Conservation (phyloP, 2,113 vertebrate species). For the Anguilla japonica region DNA sequence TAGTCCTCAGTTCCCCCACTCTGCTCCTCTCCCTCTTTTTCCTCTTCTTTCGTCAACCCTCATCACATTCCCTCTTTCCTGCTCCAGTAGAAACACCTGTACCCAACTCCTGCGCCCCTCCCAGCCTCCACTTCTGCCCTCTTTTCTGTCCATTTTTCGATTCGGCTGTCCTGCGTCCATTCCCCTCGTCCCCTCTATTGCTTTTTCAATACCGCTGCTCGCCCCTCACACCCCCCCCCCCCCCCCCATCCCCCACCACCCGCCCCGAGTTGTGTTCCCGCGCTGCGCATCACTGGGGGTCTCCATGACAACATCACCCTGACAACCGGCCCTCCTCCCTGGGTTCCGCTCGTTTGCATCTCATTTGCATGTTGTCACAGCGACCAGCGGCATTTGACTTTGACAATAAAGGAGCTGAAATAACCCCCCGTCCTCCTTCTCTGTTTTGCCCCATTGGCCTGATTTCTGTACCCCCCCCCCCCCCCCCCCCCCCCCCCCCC, state of each 20-base stretch:
- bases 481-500: neutral
- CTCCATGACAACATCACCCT: constrained; percentile 68
- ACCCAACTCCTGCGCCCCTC: neutral
- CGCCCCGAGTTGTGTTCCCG: constrained; percentile 39
- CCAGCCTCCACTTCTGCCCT: neutral
- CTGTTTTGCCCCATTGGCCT: constrained; percentile 4
- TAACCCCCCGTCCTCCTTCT: constrained; percentile 31
- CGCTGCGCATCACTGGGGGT: constrained; percentile 54
- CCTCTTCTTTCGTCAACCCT: constrained; percentile 44
- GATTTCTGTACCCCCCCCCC: constrained; percentile 23
- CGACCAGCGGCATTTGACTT: constrained; percentile 66
- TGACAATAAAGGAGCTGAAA: constrained; percentile 55
- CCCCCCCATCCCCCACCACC: constrained; percentile 4
- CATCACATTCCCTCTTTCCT: constrained; percentile 36
- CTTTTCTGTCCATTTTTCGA: neutral
- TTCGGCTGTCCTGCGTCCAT: neutral
- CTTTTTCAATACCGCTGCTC: constrained; percentile 5
- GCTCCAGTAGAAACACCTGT: constrained; percentile 17
- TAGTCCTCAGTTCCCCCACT: neutral
- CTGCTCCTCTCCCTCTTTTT: constrained; percentile 34
- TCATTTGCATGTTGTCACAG: constrained; percentile 74
- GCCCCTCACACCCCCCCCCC: constrained; percentile 9
- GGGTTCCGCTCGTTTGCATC: constrained; percentile 69
- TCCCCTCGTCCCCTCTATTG: constrained; percentile 1
- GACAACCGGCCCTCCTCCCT: constrained; percentile 55